Conservation (phyloP, 1,140 invertebrate genomes). For the Drosophila nikananu region DNA sequence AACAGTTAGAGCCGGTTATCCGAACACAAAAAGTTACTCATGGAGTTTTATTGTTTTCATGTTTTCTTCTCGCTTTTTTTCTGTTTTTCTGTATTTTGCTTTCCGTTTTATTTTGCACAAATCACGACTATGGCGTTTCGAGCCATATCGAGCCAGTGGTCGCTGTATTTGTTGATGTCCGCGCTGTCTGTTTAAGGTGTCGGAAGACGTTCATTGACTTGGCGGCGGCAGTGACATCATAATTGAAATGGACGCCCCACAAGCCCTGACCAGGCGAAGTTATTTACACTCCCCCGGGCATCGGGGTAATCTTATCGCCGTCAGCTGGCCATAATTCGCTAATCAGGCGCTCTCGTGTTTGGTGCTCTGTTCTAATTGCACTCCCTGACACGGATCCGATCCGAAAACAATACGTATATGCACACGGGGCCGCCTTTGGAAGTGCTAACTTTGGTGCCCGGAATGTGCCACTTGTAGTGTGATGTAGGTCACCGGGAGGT, state of each 20-base stretch:
- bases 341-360: constrained; percentile 37
- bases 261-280: constrained; percentile 12
- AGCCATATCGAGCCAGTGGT: constrained; percentile 59
- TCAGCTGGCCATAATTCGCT: constrained; percentile 52
- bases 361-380: constrained; percentile 49
- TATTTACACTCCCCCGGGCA: constrained; percentile 27
- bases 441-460: constrained; percentile 51
- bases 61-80: constrained; percentile 17
- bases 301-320: constrained; percentile 45
- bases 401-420: constrained; percentile 29
- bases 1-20: constrained; percentile 44
- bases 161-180: constrained; percentile 17
- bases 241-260: constrained; percentile 58
- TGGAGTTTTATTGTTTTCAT: constrained; percentile 39
- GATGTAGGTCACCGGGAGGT: constrained; percentile 74
- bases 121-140: constrained; percentile 52
- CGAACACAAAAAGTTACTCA: constrained; percentile 37
- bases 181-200: constrained; percentile 61
- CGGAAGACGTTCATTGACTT: constrained; percentile 78
- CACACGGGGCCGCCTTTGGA: constrained; percentile 24
- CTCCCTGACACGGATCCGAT: constrained; percentile 35
- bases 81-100: too few species aligned
- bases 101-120: constrained; percentile 63
- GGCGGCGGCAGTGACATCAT: constrained; percentile 69
- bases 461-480: constrained; percentile 46